Conservation (phyloP, 2,113 vertebrate species). For the Melanocharis versteri region DNA sequence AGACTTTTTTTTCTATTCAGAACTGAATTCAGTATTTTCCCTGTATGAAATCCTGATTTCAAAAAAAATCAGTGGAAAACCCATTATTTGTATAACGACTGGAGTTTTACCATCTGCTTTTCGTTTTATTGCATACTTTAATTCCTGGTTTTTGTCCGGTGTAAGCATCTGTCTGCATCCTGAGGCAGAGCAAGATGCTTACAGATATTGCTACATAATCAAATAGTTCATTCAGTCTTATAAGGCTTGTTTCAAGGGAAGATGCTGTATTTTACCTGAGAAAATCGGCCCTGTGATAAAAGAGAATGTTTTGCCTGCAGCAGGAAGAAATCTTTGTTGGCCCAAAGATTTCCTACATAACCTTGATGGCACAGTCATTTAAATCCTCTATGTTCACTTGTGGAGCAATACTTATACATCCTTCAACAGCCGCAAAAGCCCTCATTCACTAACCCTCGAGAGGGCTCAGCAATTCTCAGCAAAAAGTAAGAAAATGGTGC, state of each 20-base stretch:
- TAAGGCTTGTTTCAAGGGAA: background rate
- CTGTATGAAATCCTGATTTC: background rate
- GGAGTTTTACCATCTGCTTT: background rate
- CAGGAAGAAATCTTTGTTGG: background rate
- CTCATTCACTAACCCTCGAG: background rate
- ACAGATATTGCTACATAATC: background rate
- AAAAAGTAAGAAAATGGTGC: background rate
- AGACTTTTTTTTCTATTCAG: background rate
- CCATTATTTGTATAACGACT: rapidly evolving
- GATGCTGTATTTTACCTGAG: background rate
- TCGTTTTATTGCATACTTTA: background rate
- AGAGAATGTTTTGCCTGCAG: background rate
- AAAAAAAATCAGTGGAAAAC: background rate
- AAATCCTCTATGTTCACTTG: background rate
- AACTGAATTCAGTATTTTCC: background rate
- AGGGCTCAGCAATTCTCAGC: background rate
- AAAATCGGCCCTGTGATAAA: background rate
- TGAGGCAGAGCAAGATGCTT: background rate
- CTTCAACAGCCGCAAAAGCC: background rate
- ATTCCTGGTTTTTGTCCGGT: background rate
- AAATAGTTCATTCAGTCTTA: background rate
- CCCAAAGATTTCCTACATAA: background rate
- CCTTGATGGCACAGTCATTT: background rate
- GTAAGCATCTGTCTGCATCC: background rate
- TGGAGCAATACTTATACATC: background rate